Conservation (phyloP, 2,888 invertebrate species). For the Leptinotarsa juncta region DNA sequence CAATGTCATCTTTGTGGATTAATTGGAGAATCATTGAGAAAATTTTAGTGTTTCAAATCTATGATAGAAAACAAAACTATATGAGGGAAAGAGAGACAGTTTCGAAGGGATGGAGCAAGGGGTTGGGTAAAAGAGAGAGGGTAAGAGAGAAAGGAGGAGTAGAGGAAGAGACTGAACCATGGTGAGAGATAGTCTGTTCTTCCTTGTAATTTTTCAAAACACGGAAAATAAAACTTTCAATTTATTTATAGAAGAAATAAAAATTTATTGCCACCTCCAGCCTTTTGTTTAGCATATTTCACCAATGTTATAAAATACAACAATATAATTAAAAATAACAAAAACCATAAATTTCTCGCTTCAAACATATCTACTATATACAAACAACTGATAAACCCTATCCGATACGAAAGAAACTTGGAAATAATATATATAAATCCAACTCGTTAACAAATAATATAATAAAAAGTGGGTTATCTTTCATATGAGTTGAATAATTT, state of each 20-base stretch:
- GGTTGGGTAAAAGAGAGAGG: too few species aligned
- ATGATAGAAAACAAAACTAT: too few species aligned
- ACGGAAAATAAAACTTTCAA: slow-evolving; percentile 25
- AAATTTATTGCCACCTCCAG: slow-evolving; percentile 64
- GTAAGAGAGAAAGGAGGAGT: too few species aligned
- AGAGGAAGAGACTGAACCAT: too few species aligned
- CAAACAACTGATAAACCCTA: slow-evolving; percentile 31
- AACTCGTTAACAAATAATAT: slow-evolving; percentile 19
- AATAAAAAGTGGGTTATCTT: too few species aligned
- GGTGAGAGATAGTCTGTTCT: too few species aligned
- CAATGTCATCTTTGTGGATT: too few species aligned
- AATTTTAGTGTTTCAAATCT: too few species aligned
- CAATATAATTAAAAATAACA: slow-evolving; percentile 40
- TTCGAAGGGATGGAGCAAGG: too few species aligned
- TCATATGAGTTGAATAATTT: too few species aligned
- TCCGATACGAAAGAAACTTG: slow-evolving; percentile 20
- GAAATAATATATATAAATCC: slow-evolving; percentile 15
- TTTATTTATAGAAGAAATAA: slow-evolving; percentile 39
- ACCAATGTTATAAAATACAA: slow-evolving; percentile 42
- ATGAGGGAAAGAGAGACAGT: too few species aligned
- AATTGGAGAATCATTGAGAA: too few species aligned
- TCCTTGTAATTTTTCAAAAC: neutral
- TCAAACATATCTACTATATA: slow-evolving; percentile 30
- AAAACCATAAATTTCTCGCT: slow-evolving; percentile 33
- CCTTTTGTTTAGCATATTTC: slow-evolving; percentile 52